A percentile compares a stretch with the other conserved stretches of the same genome.
Conservation (phyloP, 2,888 invertebrate genomes). For the Trisateles emortualis region DNA sequence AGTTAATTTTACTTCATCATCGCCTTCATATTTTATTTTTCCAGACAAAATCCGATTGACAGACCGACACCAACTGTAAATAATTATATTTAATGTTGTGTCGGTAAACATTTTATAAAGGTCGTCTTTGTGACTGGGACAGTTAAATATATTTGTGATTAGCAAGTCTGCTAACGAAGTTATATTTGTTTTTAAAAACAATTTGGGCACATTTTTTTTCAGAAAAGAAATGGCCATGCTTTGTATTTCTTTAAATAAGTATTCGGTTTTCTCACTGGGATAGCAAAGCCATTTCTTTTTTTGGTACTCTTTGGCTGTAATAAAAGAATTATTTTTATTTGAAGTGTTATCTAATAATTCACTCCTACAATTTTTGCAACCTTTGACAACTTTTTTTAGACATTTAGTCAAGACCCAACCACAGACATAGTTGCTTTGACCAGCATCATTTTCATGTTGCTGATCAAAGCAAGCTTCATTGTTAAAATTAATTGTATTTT, state of each 20-base stretch:
- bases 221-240: constrained; percentile 1
- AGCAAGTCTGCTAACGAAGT: constrained; percentile 4
- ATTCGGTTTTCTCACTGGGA: constrained; percentile 4
- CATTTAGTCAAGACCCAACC: constrained; percentile 18
- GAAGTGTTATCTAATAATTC: constrained; percentile 3
- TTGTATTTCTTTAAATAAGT: constrained; percentile 15
- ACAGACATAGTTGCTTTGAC: constrained; percentile 20
- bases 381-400: constrained; percentile 13
- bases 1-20: too few species aligned
- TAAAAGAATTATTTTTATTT: constrained; percentile 1
- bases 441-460: constrained; percentile 7
- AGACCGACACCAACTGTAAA: not conserved
- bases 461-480: constrained; percentile 5
- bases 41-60: not conserved
- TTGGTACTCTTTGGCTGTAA: constrained; percentile 15
- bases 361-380: constrained; percentile 10
- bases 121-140: constrained; percentile 9
- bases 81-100: not conserved
- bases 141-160: constrained; percentile 1
- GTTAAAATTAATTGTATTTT: too few species aligned
- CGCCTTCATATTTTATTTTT: not conserved
- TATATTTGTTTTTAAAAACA: not conserved
- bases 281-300: constrained; percentile 21
- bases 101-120: not conserved
- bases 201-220: not conserved